Base-by-base conservation (phyloP, 2,888 invertebrate species). In the Lottia gigantea region DNA sequence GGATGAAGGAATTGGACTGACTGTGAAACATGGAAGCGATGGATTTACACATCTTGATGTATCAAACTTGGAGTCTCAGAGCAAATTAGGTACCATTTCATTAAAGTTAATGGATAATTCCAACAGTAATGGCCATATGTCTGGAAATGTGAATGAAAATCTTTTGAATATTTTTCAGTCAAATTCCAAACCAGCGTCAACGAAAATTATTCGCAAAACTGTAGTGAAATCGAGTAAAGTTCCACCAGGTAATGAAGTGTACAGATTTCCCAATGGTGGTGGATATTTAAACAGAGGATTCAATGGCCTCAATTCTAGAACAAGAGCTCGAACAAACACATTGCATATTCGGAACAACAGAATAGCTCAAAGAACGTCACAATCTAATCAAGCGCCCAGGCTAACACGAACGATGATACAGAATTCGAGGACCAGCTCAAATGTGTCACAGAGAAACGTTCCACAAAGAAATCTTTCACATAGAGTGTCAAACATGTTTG, bases 151-250 rank as follows among this genome's bases (percentile, higher is more conserved):
- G 40, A 40, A 40, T 40, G 40, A 40, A 40, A 19, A 23, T 1
- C 23, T 55, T 23, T 11, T 55, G 12, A 23, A 55, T 55, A 23
- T 55, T 14, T 55, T 55, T 23, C n/a, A 55, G 19, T 23, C 12
- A 23, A 14, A 55, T 14, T 23, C 55, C 8, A 55, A 19, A 23
- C 55, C 12, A 11, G 23, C 23, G 12, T 55, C 55, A 23, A 55
- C 55, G 19, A 55, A 55, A 55, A 55, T 55, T 23, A 55, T 55
- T 8, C 55, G 55, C 8, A 55, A 55, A 55, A 55, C 55, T 23
- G 55, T 23, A 8, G 23, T 55, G 12, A 23, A 55, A 19, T 55
- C 55, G 2, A 23, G 19, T 19, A 12, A 19, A 23, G 4, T 4
- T 23, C 11, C 40, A 11, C 40, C 11, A 40, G 40, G 40, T 8